phyloP scores from a whole-genome alignment of 2,113 vertebrate genomes.

The Varanus salvator region DNA sequence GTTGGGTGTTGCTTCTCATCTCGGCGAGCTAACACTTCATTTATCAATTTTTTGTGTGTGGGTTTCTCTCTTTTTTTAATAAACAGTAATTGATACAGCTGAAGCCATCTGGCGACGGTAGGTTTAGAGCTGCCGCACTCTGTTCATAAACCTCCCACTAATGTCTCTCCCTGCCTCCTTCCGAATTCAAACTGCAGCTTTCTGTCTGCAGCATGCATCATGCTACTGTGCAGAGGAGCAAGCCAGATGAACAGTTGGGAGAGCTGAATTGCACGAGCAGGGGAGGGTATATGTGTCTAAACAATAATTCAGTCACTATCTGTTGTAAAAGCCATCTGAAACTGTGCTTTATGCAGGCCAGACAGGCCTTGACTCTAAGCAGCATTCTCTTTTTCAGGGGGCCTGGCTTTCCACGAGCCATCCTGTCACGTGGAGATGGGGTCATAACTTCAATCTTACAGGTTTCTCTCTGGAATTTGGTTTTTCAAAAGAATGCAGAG shows the following conservation, averaged over 20 bases:
- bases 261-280: conserved; percentile 71
- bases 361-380: background rate
- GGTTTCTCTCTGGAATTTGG: background rate
- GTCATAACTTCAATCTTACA: background rate
- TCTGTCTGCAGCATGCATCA: conserved; percentile 67
- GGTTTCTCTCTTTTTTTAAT: conserved; percentile 57
- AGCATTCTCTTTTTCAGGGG: background rate
- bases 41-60: conserved; percentile 40
- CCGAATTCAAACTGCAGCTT: conserved; percentile 69
- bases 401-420: background rate
- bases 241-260: conserved; percentile 79
- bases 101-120: conserved; percentile 78
- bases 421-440: fast-evolving
- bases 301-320: conserved; percentile 62
- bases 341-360: background rate
- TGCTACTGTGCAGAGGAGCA: conserved; percentile 63
- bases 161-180: conserved; percentile 63
- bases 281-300: conserved; percentile 71
- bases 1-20: conserved; percentile 1
- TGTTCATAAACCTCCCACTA: conserved; percentile 77
- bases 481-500: background rate
- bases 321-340: conserved; percentile 2
- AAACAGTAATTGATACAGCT: conserved; percentile 69
- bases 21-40: background rate
- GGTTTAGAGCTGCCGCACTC: conserved; percentile 74